Evolutionary conservation across 1,140 invertebrate genomes (phyloP).

Genomic region (Diorhabda carinulata): DNA sequence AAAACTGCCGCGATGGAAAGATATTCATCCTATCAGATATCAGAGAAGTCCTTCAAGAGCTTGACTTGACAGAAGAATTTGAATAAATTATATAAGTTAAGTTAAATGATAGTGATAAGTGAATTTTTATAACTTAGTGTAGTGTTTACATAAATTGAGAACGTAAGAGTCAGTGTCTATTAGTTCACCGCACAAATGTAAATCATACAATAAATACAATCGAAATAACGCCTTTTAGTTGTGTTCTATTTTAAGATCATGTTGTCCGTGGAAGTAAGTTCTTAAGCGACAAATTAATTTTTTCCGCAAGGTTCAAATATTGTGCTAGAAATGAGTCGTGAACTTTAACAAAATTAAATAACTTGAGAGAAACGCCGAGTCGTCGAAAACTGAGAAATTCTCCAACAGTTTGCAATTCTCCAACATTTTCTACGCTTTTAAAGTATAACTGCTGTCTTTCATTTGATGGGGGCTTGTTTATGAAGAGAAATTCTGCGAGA

Average conservation of each 20-base stretch:
- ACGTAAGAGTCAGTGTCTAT: too few relatives aligned
- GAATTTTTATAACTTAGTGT: too few relatives aligned
- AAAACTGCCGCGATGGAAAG: too few relatives aligned
- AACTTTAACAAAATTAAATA: conserved; percentile 3
- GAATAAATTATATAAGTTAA: too few relatives aligned
- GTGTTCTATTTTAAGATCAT: neutral
- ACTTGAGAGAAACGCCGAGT: neutral
- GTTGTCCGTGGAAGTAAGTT: neutral
- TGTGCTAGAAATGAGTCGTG: neutral
- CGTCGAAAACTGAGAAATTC: neutral
- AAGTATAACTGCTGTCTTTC: neutral
- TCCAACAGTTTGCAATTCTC: neutral
- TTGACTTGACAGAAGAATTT: too few relatives aligned
- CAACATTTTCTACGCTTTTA: neutral
- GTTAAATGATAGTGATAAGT: too few relatives aligned
- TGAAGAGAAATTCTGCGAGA: neutral
- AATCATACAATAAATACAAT: too few relatives aligned
- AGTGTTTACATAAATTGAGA: too few relatives aligned
- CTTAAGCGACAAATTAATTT: neutral
- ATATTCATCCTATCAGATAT: too few relatives aligned
- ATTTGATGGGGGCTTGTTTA: neutral
- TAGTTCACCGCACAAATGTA: too few relatives aligned
- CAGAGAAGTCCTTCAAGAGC: too few relatives aligned
- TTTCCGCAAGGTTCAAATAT: neutral
- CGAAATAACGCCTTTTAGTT: too few relatives aligned